Evolutionary conservation across 2,797 vertebrate genomes (phyloP).

Genomic region (Mastacembelus armatus): DNA sequence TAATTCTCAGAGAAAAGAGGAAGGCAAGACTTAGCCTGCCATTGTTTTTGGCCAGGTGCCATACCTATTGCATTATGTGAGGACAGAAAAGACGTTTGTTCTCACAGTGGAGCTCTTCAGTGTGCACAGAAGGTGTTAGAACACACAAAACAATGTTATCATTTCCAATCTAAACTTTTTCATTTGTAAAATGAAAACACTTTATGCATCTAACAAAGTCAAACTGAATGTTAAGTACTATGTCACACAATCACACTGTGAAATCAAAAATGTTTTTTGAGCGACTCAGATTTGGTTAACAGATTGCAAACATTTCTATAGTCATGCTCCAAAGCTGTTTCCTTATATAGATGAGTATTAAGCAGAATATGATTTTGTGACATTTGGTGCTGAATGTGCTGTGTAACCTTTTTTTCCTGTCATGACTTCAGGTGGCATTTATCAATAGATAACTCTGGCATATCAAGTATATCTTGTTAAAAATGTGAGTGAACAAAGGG

Average conservation of each 20-base stretch:
- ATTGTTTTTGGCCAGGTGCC: conserved; percentile 66
- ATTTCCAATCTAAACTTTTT: conserved; percentile 1
- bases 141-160: neutral
- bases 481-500: conserved; percentile 33
- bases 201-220: conserved; percentile 9
- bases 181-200: conserved; percentile 1
- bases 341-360: conserved; percentile 8
- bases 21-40: conserved; percentile 59
- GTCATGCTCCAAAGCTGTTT: neutral
- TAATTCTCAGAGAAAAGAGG: conserved; percentile 68
- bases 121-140: conserved; percentile 2
- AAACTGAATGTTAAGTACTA: neutral
- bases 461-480: conserved; percentile 33
- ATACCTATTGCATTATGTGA: conserved; percentile 57
- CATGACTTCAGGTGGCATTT: conserved; percentile 38
- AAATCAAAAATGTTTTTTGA: neutral
- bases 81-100: conserved; percentile 50
- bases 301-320: conserved; percentile 10
- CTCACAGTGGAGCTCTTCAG: conserved; percentile 14
- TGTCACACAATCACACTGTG: neutral
- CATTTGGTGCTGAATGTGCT: conserved; percentile 53
- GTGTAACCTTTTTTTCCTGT: conserved; percentile 50
- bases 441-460: conserved; percentile 35
- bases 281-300: neutral
- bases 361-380: conserved; percentile 34